These are phyloP conservation scores for Leistus spinibarbis DNA, from an alignment of 2,888 invertebrate genomes.

Conservation along the genomic window DNA sequence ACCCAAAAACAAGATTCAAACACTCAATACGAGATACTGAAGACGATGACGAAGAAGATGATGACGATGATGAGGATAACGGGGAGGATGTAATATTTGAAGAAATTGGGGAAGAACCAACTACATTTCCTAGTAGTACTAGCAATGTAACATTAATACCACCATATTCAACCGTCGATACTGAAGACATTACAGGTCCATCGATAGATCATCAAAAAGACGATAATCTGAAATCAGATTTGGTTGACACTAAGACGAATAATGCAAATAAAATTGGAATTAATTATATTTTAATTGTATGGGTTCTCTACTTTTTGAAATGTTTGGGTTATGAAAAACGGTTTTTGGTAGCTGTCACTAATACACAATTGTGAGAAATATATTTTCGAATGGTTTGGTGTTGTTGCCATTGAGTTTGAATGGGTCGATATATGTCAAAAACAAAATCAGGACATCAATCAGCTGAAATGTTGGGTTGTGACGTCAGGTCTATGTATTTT, in stretches of 20 bases:
- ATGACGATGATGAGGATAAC: conserved; percentile 39
- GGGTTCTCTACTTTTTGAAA: neutral
- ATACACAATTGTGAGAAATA: too few relatives aligned
- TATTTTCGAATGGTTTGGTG: neutral
- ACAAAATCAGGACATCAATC: neutral
- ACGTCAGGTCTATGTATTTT: neutral
- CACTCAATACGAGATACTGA: neutral
- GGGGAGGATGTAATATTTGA: conserved; percentile 43
- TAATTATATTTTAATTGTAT: neutral
- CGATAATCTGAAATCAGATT: neutral
- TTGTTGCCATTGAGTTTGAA: too few relatives aligned
- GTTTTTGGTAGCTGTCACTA: too few relatives aligned
- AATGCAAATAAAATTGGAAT: neutral
- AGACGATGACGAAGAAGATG: conserved; percentile 41
- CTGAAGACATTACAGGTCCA: neutral
- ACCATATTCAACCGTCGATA: neutral
- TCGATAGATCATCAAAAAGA: neutral
- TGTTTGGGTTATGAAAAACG: too few relatives aligned
- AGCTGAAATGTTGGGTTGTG: neutral
- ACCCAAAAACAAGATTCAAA: conserved; percentile 19
- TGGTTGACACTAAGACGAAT: neutral
- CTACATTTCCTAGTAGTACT: neutral
- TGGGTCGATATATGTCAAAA: neutral
- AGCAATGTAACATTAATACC: neutral
- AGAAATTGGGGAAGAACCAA: conserved; percentile 38